Conservation (phyloP, 2,113 vertebrate genomes). For the Candoia aspera region DNA sequence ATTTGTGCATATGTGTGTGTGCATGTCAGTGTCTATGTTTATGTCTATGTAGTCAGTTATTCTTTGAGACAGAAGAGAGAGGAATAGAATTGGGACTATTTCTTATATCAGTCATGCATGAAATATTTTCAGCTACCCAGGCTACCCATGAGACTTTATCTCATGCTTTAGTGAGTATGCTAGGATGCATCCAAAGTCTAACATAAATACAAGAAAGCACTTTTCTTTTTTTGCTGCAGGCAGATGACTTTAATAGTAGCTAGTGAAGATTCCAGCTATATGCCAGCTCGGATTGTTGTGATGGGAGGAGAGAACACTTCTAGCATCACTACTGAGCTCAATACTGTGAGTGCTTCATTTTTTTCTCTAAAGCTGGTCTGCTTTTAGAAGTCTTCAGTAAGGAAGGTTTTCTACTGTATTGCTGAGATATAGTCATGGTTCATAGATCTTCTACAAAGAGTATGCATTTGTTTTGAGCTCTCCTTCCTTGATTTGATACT, state of each 20-base stretch:
- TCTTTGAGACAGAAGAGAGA: not conserved
- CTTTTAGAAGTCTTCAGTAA: not conserved
- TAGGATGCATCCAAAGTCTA: not conserved
- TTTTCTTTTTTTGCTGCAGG: conserved; percentile 66
- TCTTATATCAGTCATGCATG: not conserved
- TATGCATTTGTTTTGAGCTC: not conserved
- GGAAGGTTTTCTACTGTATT: not conserved
- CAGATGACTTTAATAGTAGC: conserved; percentile 89
- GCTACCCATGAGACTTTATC: not conserved
- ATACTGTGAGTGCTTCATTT: conserved; percentile 73
- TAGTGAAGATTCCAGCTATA: conserved; percentile 96
- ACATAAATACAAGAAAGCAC: not conserved
- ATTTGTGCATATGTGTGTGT: not conserved
- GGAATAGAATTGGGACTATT: not conserved
- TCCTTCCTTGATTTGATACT: not conserved
- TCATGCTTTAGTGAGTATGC: not conserved
- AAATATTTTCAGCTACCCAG: not conserved
- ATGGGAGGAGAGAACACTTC: conserved; percentile 80
- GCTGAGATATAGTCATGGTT: not conserved
- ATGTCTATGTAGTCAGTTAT: not conserved
- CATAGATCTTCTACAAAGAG: not conserved
- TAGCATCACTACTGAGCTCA: conserved; percentile 86
- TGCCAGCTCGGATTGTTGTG: conserved; percentile 93
- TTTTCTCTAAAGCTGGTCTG: not conserved
- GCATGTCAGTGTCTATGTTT: not conserved